These are phyloP conservation scores for Cheilosia grossa DNA, from an alignment of 2,888 invertebrate genomes.

Conservation along the genomic window DNA sequence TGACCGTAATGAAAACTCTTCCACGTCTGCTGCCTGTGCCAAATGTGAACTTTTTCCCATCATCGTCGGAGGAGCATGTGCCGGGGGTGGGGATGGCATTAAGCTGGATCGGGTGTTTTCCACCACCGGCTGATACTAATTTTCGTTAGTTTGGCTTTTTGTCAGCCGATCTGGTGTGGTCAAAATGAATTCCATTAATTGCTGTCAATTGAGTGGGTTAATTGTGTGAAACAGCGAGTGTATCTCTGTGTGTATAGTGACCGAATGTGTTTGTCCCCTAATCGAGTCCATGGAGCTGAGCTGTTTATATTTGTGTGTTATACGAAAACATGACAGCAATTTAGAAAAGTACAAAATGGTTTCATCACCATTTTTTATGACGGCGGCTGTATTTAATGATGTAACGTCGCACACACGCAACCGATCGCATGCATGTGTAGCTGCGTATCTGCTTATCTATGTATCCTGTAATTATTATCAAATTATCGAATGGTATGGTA, in stretches of 20 bases:
- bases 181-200: conserved; percentile 75
- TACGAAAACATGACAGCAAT: conserved; percentile 45
- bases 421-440: conserved; percentile 4
- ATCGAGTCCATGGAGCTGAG: conserved; percentile 44
- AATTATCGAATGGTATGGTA: conserved; percentile 43
- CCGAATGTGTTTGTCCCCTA: conserved; percentile 21
- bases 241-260: not conserved
- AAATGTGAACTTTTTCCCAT: conserved; percentile 40
- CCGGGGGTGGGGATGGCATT: not conserved
- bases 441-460: conserved; percentile 3
- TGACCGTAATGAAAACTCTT: conserved; percentile 53
- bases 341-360: conserved; percentile 41
- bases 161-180: conserved; percentile 16
- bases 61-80: conserved; percentile 14
- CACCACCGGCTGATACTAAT: conserved; percentile 33
- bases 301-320: conserved; percentile 19
- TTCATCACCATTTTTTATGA: conserved; percentile 23
- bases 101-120: conserved; percentile 40
- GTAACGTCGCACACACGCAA: conserved; percentile 12
- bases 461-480: conserved; percentile 68
- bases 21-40: conserved; percentile 18
- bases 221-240: conserved; percentile 75
- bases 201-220: conserved; percentile 77
- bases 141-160: conserved; percentile 38
- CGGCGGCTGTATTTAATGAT: conserved; percentile 12